Evolutionary conservation across 1,140 invertebrate species (phyloP).

Genomic region (Oscheius sp.): DNA sequence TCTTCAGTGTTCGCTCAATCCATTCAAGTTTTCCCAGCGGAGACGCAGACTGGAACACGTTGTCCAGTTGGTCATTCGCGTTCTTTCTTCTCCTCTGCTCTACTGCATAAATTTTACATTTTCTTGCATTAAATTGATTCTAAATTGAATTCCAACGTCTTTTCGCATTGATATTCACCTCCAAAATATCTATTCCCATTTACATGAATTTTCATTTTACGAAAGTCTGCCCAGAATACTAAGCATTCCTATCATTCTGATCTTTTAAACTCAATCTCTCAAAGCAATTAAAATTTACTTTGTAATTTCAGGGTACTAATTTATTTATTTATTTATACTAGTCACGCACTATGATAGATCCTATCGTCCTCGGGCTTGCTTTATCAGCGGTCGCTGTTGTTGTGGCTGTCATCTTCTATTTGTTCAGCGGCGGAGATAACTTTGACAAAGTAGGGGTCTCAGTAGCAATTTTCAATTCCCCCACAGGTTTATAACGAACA

Average conservation of each 20-base stretch:
- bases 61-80: conserved; percentile 2
- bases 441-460: background rate
- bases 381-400: background rate
- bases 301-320: no score
- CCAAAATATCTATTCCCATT: background rate
- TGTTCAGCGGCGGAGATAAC: background rate
- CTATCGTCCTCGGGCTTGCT: background rate
- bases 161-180: background rate
- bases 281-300: no score
- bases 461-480: background rate
- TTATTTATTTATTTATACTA: no score
- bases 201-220: background rate
- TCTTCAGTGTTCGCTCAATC: no score
- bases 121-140: background rate
- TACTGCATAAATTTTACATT: background rate
- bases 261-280: no score
- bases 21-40: no score
- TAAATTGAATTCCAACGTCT: background rate
- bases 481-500: background rate
- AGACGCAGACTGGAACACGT: background rate
- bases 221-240: no score
- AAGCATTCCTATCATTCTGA: no score
- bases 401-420: background rate
- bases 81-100: background rate
- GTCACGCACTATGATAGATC: background rate